These are phyloP conservation scores for Psephotus haematonotus DNA, from an alignment of 2,113 vertebrate species.

Conservation along the genomic window DNA sequence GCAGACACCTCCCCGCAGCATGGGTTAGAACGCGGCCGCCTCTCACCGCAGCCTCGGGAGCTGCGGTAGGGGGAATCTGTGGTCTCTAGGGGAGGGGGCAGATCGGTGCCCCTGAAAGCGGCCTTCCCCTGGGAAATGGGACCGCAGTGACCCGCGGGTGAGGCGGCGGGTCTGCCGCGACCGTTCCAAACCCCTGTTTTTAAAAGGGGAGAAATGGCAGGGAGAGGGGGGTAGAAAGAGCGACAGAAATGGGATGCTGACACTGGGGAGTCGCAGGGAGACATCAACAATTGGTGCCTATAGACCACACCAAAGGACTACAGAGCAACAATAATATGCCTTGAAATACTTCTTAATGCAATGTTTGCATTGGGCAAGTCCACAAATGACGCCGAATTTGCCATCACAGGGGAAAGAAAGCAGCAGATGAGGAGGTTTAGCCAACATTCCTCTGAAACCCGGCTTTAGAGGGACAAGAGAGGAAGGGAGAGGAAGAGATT, in stretches of 20 bases:
- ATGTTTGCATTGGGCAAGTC: not conserved
- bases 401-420: not conserved
- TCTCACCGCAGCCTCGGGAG: not conserved
- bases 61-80: not conserved
- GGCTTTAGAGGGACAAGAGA: not conserved
- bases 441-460: slow-evolving; percentile 44
- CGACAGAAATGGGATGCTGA: not conserved
- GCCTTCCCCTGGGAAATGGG: not conserved
- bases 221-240: not conserved
- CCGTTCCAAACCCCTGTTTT: not conserved
- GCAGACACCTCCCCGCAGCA: not conserved
- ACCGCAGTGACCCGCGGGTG: not conserved
- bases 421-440: slow-evolving; percentile 12
- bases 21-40: not conserved
- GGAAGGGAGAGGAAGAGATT: not conserved
- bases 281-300: slow-evolving; percentile 7
- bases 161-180: not conserved
- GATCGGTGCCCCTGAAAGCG: not conserved
- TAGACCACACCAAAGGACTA: slow-evolving; percentile 6
- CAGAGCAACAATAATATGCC: not conserved
- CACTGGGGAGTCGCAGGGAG: not conserved
- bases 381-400: slow-evolving; percentile 15
- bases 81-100: not conserved
- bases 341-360: slow-evolving; percentile 13
- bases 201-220: not conserved